phyloP scores from a whole-genome alignment of 2,113 vertebrate species.

The Lagopus muta region DNA sequence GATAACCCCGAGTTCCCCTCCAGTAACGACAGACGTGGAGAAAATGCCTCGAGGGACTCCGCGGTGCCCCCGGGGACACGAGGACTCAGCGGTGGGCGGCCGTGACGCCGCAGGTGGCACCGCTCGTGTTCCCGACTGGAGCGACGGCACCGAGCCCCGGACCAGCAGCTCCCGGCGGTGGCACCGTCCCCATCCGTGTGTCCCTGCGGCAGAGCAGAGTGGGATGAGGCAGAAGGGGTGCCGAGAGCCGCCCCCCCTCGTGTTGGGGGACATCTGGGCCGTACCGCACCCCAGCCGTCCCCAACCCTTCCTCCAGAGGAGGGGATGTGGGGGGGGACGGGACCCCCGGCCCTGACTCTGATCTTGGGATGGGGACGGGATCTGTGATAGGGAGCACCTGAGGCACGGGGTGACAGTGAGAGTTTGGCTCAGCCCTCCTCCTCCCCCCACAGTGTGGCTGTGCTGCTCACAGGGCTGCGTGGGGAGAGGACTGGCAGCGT shows the following conservation, averaged over 20 bases:
- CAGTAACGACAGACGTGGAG: accelerated
- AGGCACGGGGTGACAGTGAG: neutral
- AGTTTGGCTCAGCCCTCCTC: neutral
- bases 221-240: neutral
- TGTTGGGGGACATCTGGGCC: accelerated
- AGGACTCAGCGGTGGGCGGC: no score
- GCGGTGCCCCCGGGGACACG: neutral
- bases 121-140: accelerated
- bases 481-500: neutral
- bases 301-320: neutral
- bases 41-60: accelerated
- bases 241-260: neutral
- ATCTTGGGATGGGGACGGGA: neutral
- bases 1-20: accelerated
- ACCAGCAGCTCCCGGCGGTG: accelerated
- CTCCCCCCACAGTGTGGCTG: neutral
- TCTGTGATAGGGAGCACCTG: neutral
- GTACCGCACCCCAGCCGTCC: neutral
- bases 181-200: accelerated
- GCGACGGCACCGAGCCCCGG: neutral
- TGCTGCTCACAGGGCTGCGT: neutral
- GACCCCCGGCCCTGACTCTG: neutral
- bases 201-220: neutral
- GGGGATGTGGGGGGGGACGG: neutral
- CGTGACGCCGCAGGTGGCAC: neutral